Conservation (phyloP, 2,888 invertebrate species). For the Drosophila tanythrix region DNA sequence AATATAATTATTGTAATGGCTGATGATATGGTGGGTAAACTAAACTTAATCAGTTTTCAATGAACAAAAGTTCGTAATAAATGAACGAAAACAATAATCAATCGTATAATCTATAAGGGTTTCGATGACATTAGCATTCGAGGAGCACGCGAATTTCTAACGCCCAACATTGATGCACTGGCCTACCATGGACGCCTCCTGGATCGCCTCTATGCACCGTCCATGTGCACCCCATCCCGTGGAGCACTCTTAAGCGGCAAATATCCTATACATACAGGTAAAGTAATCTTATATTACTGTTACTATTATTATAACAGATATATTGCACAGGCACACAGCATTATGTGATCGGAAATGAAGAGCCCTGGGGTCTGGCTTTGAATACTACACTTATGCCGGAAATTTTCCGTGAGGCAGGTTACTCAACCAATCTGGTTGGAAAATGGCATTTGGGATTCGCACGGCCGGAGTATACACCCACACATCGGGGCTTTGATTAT, state of each 20-base stretch:
- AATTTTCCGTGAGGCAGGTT: slow-evolving; percentile 89
- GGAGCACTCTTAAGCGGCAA: slow-evolving; percentile 93
- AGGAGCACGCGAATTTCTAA: slow-evolving; percentile 93
- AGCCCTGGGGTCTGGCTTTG: slow-evolving; percentile 90
- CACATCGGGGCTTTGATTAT: slow-evolving; percentile 90
- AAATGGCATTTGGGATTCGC: slow-evolving; percentile 97
- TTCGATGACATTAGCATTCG: slow-evolving; percentile 97
- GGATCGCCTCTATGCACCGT: slow-evolving; percentile 92
- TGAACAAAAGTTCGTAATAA: slow-evolving; percentile 6
- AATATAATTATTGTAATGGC: slow-evolving; percentile 92
- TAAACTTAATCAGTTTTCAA: background rate
- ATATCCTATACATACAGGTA: slow-evolving; percentile 94
- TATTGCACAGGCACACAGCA: slow-evolving; percentile 88
- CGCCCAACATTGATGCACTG: slow-evolving; percentile 95
- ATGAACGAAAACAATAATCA: background rate
- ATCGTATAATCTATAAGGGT: slow-evolving; percentile 87
- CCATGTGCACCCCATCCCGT: slow-evolving; percentile 94
- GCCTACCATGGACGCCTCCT: slow-evolving; percentile 94
- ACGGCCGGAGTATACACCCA: slow-evolving; percentile 87
- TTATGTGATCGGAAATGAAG: slow-evolving; percentile 88
- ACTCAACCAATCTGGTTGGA: slow-evolving; percentile 92
- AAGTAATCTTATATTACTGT: too few species aligned
- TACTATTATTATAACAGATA: background rate
- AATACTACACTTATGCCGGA: slow-evolving; percentile 89
- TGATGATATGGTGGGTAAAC: slow-evolving; percentile 90